Evolutionary conservation across 92 coral and sea anemone genomes (phyloP).

Genomic region (Hydrozoanthus gracilis): DNA sequence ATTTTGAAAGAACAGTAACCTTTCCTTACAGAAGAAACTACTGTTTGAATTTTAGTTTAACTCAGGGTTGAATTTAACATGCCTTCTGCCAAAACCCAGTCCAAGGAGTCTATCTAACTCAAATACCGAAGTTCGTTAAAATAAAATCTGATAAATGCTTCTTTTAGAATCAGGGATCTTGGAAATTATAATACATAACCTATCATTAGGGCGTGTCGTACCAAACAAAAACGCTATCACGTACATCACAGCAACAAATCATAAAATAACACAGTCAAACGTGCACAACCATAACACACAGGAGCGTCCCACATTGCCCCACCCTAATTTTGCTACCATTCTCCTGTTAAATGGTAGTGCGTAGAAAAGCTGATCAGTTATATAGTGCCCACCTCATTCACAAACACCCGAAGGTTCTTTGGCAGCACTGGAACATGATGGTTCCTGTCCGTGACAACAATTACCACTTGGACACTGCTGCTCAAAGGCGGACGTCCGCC

Average conservation of each 20-base stretch:
- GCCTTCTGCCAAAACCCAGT: too few species aligned
- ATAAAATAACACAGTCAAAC: too few species aligned
- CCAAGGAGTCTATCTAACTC: neutral
- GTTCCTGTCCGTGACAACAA: slow-evolving; percentile 46
- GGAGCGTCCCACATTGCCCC: too few species aligned
- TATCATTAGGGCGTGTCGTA: neutral
- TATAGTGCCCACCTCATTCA: slow-evolving; percentile 59
- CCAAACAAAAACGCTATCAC: neutral
- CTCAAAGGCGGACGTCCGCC: slow-evolving; percentile 62
- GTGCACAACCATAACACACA: too few species aligned
- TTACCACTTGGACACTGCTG: slow-evolving; percentile 56
- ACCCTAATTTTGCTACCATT: neutral
- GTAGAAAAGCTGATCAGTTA: neutral
- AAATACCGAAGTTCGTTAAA: neutral
- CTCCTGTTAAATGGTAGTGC: neutral
- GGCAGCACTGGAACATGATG: slow-evolving; percentile 50
- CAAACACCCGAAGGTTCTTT: slow-evolving; percentile 49
- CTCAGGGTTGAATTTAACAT: too few species aligned
- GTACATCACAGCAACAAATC: too few species aligned
- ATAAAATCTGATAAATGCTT: neutral
- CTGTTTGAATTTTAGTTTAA: too few species aligned
- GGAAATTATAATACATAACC: neutral
- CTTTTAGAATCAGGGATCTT: neutral
- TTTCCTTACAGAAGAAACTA: too few species aligned
- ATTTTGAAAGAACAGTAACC: too few species aligned